Conservation (phyloP, 64 coral and sea anemone genomes). For the Hydrozoanthus tunicans region DNA sequence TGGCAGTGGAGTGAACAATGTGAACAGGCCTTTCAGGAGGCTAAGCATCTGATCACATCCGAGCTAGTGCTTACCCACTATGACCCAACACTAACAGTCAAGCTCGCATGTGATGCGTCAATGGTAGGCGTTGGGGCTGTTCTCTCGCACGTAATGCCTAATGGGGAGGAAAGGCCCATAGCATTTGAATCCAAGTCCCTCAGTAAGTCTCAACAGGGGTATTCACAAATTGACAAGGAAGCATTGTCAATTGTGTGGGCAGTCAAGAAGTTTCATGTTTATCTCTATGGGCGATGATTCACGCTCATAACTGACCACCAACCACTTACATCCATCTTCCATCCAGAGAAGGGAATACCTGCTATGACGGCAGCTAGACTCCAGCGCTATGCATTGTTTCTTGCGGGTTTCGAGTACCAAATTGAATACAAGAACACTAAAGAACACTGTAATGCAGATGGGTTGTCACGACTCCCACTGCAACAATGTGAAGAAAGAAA, state of each 20-base stretch:
- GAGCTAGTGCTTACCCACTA: constrained; percentile 55
- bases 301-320: too few species aligned
- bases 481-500: too few species aligned
- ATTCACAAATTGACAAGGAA: too few species aligned
- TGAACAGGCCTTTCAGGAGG: constrained; percentile 52
- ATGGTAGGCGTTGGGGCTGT: background rate
- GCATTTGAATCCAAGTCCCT: constrained; percentile 4
- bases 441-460: background rate
- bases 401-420: background rate
- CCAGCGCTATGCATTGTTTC: too few species aligned
- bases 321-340: too few species aligned
- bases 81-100: constrained; percentile 39
- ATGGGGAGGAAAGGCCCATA: constrained; percentile 45
- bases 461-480: too few species aligned
- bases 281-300: too few species aligned
- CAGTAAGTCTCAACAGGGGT: too few species aligned
- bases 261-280: too few species aligned
- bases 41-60: constrained; percentile 58
- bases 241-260: too few species aligned
- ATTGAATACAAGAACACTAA: background rate
- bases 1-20: constrained; percentile 52
- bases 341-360: too few species aligned
- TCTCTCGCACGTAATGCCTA: constrained; percentile 52
- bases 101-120: constrained; percentile 57
- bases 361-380: too few species aligned